Percentiles rank a stretch among this genome's conserved stretches.
phyloP scores from a whole-genome alignment of 2,113 vertebrate genomes.

The Sigmodon hispidus region DNA sequence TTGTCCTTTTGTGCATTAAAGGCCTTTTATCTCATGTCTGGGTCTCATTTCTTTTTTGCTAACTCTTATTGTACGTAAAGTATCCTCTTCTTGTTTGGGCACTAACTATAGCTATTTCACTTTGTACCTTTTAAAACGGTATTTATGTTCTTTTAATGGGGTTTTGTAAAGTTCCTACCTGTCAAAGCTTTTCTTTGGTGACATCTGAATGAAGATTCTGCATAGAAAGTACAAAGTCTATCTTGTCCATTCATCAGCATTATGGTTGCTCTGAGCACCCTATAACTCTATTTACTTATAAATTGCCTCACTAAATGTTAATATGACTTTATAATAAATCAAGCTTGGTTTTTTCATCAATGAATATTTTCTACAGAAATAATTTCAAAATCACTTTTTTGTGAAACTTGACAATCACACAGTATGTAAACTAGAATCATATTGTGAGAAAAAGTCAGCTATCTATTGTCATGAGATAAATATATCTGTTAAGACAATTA shows the following conservation, averaged over 20 bases:
- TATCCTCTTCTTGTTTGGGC: background rate
- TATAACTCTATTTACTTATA: background rate
- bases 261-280: background rate
- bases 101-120: background rate
- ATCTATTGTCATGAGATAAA: background rate
- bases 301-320: background rate
- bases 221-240: background rate
- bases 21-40: background rate
- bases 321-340: background rate
- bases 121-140: background rate
- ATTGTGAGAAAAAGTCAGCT: background rate
- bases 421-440: background rate
- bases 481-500: background rate
- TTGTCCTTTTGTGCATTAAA: background rate
- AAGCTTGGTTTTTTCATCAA: background rate
- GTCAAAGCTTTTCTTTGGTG: background rate
- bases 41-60: background rate
- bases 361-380: background rate
- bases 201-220: background rate
- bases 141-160: background rate
- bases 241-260: background rate
- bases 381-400: background rate
- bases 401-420: background rate
- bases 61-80: background rate
- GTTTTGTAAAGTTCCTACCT: background rate